Base-by-base conservation (phyloP, 2,888 invertebrate genomes). In the Pyrochroa serraticornis region DNA sequence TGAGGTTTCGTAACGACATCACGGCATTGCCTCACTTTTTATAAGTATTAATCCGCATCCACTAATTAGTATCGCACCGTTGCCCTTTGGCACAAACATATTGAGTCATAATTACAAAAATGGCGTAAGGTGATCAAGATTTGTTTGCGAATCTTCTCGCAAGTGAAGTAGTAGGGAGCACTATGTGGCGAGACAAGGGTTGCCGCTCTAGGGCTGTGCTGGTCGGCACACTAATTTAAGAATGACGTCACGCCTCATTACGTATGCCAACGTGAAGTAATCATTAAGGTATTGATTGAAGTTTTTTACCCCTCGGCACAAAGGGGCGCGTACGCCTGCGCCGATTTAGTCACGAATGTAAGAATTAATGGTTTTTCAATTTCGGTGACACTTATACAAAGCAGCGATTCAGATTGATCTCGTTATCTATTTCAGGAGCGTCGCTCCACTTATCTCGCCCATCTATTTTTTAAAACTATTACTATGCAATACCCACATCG, bases 261-360 rank as follows among this genome's bases (percentile, higher is more conserved):
- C 75, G 75, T 77, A 77, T 77, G 77, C 77, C 70, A 75, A 72
- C 76, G 75, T 75, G 74, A 70, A 74, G 76, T 74, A 77, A 77
- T 78, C 78, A 78, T 79, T 78, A 76, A 76, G 75, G 77, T 79
- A 79, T 79, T 75, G 78, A 79, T 79, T 79, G 75, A 71, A 72
- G 71, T 75, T 76, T 77, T 76, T 77, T 76, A 71, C 71, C 72
- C 74, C 72, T 63, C 66, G 51, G 63, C 64, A 60, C 44, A 63
- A 66, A 62, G 60, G 67, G 65, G 66, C 59, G 60, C 62, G 62
- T 63, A 70, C 75, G 74, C 74, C 62, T 71, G 75, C 75, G 75
- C 70, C 51, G 57, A 64, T 64, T 62, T 65, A 68, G 71, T 73
- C 74, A 73, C 73, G 75, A 75, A 75, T 72, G 68, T 67, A 67